Evolutionary conservation across 2,888 invertebrate species (phyloP), one percentile per base, ranked within the genome.

Genomic region (Litoditis marina): DNA sequence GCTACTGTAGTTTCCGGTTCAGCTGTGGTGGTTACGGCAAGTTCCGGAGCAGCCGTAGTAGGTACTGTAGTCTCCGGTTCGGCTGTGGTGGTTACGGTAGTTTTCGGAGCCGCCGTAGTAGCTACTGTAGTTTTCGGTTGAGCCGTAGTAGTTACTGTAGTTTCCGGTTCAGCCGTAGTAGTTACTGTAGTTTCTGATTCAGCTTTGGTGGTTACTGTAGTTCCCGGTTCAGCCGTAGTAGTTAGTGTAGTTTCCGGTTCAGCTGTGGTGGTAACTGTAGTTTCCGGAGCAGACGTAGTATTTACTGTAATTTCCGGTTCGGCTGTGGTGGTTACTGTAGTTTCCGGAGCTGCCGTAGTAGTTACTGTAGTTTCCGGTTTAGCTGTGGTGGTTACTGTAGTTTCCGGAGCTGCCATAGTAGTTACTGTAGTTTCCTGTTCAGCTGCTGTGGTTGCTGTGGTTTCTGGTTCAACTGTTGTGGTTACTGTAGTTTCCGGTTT

Each of bases 121-220:
- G 60, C 13, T 59, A 42, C 42, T 4, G 59, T 53, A 13, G n/a
- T n/a, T n/a, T n/a, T n/a, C n/a, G n/a, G n/a, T 30, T 22, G 8
- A 11, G 52, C 28, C 16, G n/a, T 54, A 39, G 30, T n/a, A 28
- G 55, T 42, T 25, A 4, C 31, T 42, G 55, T 55, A 39, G 55
- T 28, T 6, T 36, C 44, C 39, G 22, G 5, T 6, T 36, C 42
- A 42, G 44, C 27, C 28, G 44, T 34, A 19, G 27, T n/a, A 42
- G 44, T 42, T 55, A 27, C 39, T 16, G 42, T 34, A 55, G 44
- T 31, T 19, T 25, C 42, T 36, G 27, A 31, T 11, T 11, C 22
- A 25, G 54, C 36, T 30, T 7, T 54, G 39, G 39, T n/a, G 19
- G 47, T 19, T 19, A 13, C 47, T 13, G 47, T 47, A 8, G 47